Evolutionary conservation across 1,140 invertebrate species (phyloP).

Genomic region (Ceratitis capitata): DNA sequence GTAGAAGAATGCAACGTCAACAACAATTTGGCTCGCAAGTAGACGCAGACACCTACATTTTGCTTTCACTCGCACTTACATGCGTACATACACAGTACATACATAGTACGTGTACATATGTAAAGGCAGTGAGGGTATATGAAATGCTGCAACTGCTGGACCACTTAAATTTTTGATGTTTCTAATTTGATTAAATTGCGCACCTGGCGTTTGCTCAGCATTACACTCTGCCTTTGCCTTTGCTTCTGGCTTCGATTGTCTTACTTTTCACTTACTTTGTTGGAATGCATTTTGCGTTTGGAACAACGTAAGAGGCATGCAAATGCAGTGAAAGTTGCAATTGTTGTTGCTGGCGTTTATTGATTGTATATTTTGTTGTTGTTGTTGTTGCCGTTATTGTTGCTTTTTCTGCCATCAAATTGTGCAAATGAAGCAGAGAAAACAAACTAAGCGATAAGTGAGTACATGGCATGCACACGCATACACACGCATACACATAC

Average conservation of each 20-base stretch:
- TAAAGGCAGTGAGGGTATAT: not conserved
- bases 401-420: not conserved
- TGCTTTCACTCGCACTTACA: not conserved
- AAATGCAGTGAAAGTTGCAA: not conserved
- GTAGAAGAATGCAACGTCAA: not conserved
- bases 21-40: not conserved
- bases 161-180: constrained; percentile 13
- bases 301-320: not conserved
- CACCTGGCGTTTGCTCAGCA: constrained; percentile 7
- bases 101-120: not conserved
- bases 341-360: no score
- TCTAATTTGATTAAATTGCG: constrained; percentile 22
- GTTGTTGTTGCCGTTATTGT: not conserved
- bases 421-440: constrained; percentile 26
- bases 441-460: constrained; percentile 1
- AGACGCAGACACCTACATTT: no score
- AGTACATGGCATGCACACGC: not conserved
- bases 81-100: not conserved
- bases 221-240: no score
- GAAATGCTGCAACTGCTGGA: not conserved
- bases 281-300: not conserved
- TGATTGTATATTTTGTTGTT: no score
- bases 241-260: constrained; percentile 6
- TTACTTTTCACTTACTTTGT: not conserved
- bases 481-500: not conserved